Evolutionary conservation across 2,888 invertebrate species (phyloP), one percentile per base, ranked within the genome.

Genomic region (Mythimna lalbum): DNA sequence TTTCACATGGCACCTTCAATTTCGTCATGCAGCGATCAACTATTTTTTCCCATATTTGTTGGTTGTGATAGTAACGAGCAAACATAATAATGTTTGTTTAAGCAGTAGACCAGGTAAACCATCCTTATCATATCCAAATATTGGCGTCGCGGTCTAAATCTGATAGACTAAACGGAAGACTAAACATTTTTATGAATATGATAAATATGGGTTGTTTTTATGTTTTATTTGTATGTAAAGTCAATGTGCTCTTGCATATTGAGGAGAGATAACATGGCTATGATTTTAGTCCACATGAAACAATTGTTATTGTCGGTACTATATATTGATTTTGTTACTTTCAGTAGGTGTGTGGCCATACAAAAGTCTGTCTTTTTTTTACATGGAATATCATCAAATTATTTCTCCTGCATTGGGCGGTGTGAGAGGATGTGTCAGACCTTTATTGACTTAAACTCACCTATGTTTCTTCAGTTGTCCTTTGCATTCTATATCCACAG

Each of bases 71-170:
- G 71, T 76, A 65, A 73, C 69, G 73, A 69, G 69, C 76, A 80
- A 80, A 81, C 71, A 79, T 52, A n/a, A 55, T 57, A 27, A 17
- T 82, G 69, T 82, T 83, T 80, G 74, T 74, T 80, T 76, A 63
- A 76, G 61, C 69, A 73, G 73, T 71, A 74, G 60, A 74, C 50
- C 49, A 59, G 62, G 57, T 68, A 72, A 53, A 72, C 50, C 36
- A 55, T 63, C 63, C 78, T 81, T 88, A 87, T 88, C 86, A 80
- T 80, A 79, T 21, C 49, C 78, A 87, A 88, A 88, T 83, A 87
- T 62, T 61, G 10, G 23, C 60, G 49, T 67, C 68, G 73, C 76
- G 78, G 71, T 81, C 74, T 71, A 78, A 78, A 81, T 81, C 78
- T 76, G 76, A 73, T 74, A 76, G 63, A 80, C 80, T 77, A 55